phyloP scores from a whole-genome alignment of 2,113 vertebrate genomes.

The Gymnarchus niloticus region DNA sequence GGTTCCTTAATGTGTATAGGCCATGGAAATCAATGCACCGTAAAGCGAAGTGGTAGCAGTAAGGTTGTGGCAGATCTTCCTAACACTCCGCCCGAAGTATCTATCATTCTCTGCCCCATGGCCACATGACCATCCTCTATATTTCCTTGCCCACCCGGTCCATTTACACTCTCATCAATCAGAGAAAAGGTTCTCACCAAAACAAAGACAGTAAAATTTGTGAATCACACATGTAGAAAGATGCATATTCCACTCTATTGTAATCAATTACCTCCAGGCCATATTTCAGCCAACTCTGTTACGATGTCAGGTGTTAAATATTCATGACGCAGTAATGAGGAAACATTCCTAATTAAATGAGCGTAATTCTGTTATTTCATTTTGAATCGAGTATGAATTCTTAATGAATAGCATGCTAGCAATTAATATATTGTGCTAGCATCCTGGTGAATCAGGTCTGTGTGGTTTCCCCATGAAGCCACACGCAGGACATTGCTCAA shows the following conservation, averaged over 20 bases:
- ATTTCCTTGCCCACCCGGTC: not conserved
- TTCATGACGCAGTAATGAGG: conserved; percentile 46
- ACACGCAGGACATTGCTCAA: not conserved
- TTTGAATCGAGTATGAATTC: conserved; percentile 51
- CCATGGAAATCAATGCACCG: not conserved
- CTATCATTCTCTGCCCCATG: not conserved
- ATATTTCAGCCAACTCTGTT: conserved; percentile 40
- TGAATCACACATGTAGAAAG: not conserved
- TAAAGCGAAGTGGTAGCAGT: not conserved
- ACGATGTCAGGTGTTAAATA: conserved; percentile 51
- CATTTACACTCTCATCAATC: not conserved
- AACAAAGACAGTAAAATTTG: not conserved
- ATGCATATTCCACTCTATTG: conserved; percentile 19
- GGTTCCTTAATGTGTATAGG: not conserved
- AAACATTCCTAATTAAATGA: conserved; percentile 59
- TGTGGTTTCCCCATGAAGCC: not conserved
- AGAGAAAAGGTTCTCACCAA: not conserved
- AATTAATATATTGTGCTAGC: conserved; percentile 45
- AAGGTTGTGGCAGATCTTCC: not conserved
- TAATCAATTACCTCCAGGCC: conserved; percentile 40
- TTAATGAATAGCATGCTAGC: conserved; percentile 50
- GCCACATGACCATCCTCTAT: not conserved
- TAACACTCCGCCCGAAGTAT: not conserved
- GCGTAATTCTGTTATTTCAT: conserved; percentile 53
- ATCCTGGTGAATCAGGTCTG: conserved; percentile 19